A percentile compares a stretch with the other conserved stretches of the same genome.
Evolutionary conservation across 2,888 invertebrate species (phyloP).

Genomic region (Xylophagus ater): DNA sequence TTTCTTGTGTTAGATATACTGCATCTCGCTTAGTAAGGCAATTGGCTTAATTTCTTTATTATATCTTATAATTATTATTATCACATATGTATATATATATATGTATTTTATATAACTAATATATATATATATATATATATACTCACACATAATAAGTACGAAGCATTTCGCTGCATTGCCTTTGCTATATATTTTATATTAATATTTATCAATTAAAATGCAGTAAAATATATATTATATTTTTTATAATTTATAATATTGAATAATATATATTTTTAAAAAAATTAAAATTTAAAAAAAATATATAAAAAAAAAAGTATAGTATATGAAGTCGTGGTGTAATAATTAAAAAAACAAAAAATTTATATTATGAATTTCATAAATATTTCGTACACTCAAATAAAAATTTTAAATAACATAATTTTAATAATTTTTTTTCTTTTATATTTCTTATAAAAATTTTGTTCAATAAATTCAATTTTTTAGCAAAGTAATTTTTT

Average conservation of each 20-base stretch:
- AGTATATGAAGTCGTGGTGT: conserved; percentile 38
- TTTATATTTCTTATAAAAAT: background rate
- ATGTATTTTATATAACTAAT: too few relatives aligned
- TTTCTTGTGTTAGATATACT: too few relatives aligned
- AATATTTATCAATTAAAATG: too few relatives aligned
- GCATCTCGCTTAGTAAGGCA: too few relatives aligned
- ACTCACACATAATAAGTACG: background rate
- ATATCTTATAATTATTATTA: background rate
- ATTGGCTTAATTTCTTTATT: background rate
- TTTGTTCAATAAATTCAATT: background rate
- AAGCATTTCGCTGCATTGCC: conserved; percentile 1
- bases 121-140: background rate
- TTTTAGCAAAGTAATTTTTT: background rate
- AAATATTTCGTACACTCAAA: conserved; percentile 16
- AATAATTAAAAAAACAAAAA: conserved; percentile 3
- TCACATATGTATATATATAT: background rate
- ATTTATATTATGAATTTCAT: conserved; percentile 2
- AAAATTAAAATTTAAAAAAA: background rate
- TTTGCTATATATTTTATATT: too few relatives aligned
- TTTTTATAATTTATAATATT: background rate
- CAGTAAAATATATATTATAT: background rate
- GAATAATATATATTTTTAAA: conserved; percentile 2
- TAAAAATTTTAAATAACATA: conserved; percentile 6
- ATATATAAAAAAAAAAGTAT: conserved; percentile 20
- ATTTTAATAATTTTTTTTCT: background rate